Conservation (phyloP, 2,888 invertebrate species). For the Galerucella pusilla region DNA sequence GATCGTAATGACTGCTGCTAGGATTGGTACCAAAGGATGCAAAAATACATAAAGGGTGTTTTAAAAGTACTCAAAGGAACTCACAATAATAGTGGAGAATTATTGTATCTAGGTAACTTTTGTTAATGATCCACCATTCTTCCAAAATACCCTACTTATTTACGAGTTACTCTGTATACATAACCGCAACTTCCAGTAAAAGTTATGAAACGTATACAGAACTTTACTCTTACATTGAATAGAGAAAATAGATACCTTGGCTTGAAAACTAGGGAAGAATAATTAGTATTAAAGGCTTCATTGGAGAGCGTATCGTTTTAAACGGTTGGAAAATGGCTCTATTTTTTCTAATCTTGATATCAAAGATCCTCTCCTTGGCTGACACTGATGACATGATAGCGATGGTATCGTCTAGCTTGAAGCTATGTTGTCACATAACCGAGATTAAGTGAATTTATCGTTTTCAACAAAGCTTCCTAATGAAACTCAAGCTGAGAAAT, state of each 20-base stretch:
- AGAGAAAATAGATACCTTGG: background rate
- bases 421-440: slow-evolving; percentile 41
- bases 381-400: slow-evolving; percentile 34
- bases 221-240: too few species aligned
- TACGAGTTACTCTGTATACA: too few species aligned
- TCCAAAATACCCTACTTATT: too few species aligned
- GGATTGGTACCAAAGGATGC: too few species aligned
- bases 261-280: background rate
- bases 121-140: too few species aligned
- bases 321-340: slow-evolving; percentile 31
- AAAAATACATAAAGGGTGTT: too few species aligned
- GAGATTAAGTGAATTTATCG: slow-evolving; percentile 41
- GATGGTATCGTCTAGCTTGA: slow-evolving; percentile 25
- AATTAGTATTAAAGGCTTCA: slow-evolving; percentile 15
- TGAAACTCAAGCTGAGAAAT: slow-evolving; percentile 32
- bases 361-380: slow-evolving; percentile 34
- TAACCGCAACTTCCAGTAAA: too few species aligned
- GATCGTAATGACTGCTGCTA: too few species aligned
- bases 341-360: slow-evolving; percentile 40
- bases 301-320: slow-evolving; percentile 14
- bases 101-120: too few species aligned
- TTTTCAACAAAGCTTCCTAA: slow-evolving; percentile 30
- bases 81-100: too few species aligned
- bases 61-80: too few species aligned
- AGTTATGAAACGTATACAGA: too few species aligned